Evolutionary conservation across 2,888 invertebrate species (phyloP).

Genomic region (Pyrocoelia pectoralis): DNA sequence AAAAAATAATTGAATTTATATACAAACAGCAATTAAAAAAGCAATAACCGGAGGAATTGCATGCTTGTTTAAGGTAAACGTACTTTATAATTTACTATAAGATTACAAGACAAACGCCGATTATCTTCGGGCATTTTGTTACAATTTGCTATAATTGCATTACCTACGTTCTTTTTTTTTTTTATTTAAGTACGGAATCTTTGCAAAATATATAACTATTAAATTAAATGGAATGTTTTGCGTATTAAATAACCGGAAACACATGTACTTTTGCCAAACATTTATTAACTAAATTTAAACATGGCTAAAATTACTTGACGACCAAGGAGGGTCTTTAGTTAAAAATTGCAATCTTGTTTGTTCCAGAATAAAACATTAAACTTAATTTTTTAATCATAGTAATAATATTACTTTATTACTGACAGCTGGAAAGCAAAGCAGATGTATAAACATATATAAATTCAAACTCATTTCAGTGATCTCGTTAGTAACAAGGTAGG

Average conservation of each 20-base stretch:
- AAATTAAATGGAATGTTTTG: not conserved
- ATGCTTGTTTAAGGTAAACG: constrained; percentile 33
- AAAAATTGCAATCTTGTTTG: too few relatives aligned
- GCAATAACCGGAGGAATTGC: constrained; percentile 37
- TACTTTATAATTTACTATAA: constrained; percentile 38
- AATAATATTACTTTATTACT: too few relatives aligned
- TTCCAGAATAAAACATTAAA: too few relatives aligned
- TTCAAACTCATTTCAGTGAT: too few relatives aligned
- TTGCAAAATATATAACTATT: not conserved
- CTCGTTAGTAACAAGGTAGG: too few relatives aligned
- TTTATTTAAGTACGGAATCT: not conserved
- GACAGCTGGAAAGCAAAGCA: too few relatives aligned
- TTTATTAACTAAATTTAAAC: too few relatives aligned
- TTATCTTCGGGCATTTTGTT: constrained; percentile 37
- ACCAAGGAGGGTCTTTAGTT: too few relatives aligned
- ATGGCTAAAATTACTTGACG: too few relatives aligned
- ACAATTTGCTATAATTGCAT: constrained; percentile 24
- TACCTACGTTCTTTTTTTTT: not conserved
- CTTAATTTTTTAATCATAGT: too few relatives aligned
- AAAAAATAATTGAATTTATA: constrained; percentile 5
- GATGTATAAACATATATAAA: too few relatives aligned
- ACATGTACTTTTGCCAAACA: not conserved
- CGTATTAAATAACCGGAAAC: not conserved
- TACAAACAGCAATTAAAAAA: constrained; percentile 24
- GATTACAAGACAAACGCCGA: constrained; percentile 42